phyloP scores from a whole-genome alignment of 2,888 invertebrate genomes.

The Trichogramma evanescens region DNA sequence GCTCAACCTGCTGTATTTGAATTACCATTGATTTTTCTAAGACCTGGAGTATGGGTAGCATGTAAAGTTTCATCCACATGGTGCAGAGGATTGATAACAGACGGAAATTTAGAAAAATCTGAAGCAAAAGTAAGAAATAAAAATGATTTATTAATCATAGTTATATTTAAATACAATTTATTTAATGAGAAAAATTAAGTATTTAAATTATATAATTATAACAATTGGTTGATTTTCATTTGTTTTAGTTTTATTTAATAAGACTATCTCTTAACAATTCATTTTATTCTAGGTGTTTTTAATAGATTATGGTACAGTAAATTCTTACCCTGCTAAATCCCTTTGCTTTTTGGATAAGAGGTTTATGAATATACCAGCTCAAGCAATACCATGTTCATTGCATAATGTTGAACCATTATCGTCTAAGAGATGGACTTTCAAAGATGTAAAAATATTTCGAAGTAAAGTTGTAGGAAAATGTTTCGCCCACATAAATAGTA shows the following conservation, averaged over 20 bases:
- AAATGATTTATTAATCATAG: conserved; percentile 19
- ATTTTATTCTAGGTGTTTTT: conserved; percentile 30
- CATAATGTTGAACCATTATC: conserved; percentile 30
- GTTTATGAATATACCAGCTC: conserved; percentile 35
- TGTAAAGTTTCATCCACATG: conserved; percentile 32
- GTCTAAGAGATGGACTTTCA: conserved; percentile 27
- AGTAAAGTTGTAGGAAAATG: conserved; percentile 20
- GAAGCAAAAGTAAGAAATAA: conserved; percentile 33
- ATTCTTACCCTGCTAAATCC: conserved; percentile 25
- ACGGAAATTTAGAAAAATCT: conserved; percentile 20
- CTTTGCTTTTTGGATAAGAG: conserved; percentile 34
- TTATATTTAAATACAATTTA: background rate
- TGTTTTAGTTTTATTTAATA: conserved; percentile 15
- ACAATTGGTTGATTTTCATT: conserved; percentile 8
- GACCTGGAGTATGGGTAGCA: conserved; percentile 36
- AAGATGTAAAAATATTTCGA: conserved; percentile 25
- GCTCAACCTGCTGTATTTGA: conserved; percentile 3
- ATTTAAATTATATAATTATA: background rate
- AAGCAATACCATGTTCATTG: conserved; percentile 41
- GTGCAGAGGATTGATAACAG: conserved; percentile 38
- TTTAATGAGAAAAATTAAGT: background rate
- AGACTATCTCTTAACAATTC: too few species aligned
- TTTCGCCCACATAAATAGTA: conserved; percentile 9
- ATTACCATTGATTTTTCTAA: conserved; percentile 33
- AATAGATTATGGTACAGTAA: conserved; percentile 40